A percentile compares a stretch with the other conserved stretches of the same genome.
These are phyloP conservation scores for Elachura formosa DNA, from an alignment of 2,113 vertebrate genomes.

Conservation along the genomic window DNA sequence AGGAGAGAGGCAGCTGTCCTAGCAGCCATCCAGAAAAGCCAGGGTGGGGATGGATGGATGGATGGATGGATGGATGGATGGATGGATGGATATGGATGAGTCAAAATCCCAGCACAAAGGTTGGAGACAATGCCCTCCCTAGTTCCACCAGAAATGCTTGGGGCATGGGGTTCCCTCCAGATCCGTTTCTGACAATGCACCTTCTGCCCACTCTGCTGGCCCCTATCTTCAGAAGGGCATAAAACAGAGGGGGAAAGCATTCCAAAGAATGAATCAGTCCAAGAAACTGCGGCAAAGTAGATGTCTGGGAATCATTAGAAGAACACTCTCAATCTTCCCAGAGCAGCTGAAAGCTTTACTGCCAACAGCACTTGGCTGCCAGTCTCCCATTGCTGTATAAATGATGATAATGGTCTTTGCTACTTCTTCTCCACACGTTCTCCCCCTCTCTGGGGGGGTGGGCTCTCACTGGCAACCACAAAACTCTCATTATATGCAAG, in stretches of 20 bases:
- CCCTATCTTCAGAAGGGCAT: background rate
- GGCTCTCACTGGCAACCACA: background rate
- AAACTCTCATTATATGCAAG: background rate
- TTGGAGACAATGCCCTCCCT: background rate
- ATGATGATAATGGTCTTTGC: constrained; percentile 43
- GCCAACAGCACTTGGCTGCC: constrained; percentile 50
- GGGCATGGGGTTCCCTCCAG: fast-evolving
- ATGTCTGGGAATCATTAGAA: constrained; percentile 55
- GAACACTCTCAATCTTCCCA: constrained; percentile 26
- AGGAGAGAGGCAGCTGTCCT: background rate
- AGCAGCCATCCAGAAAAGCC: background rate
- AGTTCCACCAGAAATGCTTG: background rate
- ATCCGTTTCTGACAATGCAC: background rate
- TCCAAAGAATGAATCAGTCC: background rate
- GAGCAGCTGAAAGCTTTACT: constrained; percentile 59
- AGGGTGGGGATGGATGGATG: background rate
- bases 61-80: background rate
- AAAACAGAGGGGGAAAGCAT: background rate
- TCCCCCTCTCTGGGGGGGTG: background rate
- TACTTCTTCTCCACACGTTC: constrained; percentile 30
- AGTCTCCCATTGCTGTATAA: constrained; percentile 39
- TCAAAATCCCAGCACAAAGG: background rate
- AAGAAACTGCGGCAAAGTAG: background rate
- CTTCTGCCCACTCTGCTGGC: background rate
- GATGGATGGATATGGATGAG: background rate